phyloP scores from a whole-genome alignment of 1,140 invertebrate genomes.

The Diorhabda sublineata region DNA sequence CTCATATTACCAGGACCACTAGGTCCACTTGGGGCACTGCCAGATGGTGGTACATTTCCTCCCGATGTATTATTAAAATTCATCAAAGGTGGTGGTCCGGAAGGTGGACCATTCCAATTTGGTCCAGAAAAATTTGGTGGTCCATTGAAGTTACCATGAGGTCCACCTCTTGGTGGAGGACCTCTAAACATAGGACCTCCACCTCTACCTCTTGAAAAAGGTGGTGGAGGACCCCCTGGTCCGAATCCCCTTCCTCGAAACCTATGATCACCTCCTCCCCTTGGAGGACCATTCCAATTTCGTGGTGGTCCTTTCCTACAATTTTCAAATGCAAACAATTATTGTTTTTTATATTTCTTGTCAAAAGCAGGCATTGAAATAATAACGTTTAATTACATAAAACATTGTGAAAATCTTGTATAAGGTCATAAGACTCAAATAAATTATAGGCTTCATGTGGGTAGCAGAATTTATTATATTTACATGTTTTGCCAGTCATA shows the following conservation, averaged over 20 bases:
- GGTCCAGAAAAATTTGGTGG: constrained; percentile 53
- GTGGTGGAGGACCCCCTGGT: constrained; percentile 59
- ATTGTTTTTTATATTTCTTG: constrained; percentile 8
- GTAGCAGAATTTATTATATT: not conserved
- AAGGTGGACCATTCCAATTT: constrained; percentile 63
- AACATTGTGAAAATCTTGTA: not conserved
- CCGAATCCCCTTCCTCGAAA: constrained; percentile 65
- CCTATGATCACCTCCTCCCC: constrained; percentile 50
- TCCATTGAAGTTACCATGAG: constrained; percentile 51
- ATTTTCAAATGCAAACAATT: constrained; percentile 4
- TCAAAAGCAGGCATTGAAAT: not conserved
- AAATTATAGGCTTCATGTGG: not conserved
- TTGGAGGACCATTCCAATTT: constrained; percentile 15
- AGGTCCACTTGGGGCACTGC: constrained; percentile 23
- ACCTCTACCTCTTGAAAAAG: constrained; percentile 52
- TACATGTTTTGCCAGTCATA: too few relatives aligned
- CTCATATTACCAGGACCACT: constrained; percentile 12
- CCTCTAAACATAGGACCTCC: constrained; percentile 50
- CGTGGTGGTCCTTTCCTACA: constrained; percentile 25
- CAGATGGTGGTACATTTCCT: constrained; percentile 32
- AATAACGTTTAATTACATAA: not conserved
- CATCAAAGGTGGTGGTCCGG: constrained; percentile 57
- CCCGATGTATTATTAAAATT: constrained; percentile 45
- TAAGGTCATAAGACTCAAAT: not conserved
- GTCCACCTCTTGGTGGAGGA: constrained; percentile 45